Base-by-base conservation (phyloP, 2,888 invertebrate genomes). In the Serrognathus titanus region DNA sequence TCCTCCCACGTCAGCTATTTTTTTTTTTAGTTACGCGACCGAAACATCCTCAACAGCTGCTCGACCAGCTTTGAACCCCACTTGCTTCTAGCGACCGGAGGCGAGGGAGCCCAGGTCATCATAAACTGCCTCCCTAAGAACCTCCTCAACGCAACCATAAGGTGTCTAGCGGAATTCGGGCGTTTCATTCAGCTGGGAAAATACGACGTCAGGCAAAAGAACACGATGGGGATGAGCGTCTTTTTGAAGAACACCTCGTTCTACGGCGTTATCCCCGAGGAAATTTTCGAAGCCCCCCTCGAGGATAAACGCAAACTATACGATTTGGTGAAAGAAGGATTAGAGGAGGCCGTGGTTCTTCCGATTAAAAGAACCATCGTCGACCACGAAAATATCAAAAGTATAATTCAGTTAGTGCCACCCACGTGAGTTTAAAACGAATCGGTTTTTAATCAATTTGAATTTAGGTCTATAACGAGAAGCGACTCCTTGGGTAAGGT, bases 81-180 rank as follows among this genome's bases (percentile, higher is more conserved):
- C 81, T 82, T 98, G 46, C 82, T 90, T 67, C 81, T 81, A 51
- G 85, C 87, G 66, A 97, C 97, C 0, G 83, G 88, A 12, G 97
- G 97, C 10, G 82, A 81, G 66, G 96, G 97, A 41, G 97, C 97
- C 0, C 91, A 98, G 69, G 80, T 97, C 53, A 90, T 97, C 31
- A 78, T 94, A 9, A 98, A 98, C 76, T 94, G 94, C 0, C 78
- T 97, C 41, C 86, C 96, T 0, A 96, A 94, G 67, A 94, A 94
- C 46, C 92, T 96, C 72, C 80, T 97, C 1, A 83, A 86, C 70
- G 89, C 85, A 0, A 85, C 87, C 0, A 75, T 86, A 0, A 79
- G 85, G 2, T 88, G 87, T 63, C 72, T 87, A 12, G 84, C 80
- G 0, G 67, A 71, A 5, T 80, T 80, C 9, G 87, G 94, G 8